Conservation (phyloP, 2,888 invertebrate species). For the Uropetala carovei region DNA sequence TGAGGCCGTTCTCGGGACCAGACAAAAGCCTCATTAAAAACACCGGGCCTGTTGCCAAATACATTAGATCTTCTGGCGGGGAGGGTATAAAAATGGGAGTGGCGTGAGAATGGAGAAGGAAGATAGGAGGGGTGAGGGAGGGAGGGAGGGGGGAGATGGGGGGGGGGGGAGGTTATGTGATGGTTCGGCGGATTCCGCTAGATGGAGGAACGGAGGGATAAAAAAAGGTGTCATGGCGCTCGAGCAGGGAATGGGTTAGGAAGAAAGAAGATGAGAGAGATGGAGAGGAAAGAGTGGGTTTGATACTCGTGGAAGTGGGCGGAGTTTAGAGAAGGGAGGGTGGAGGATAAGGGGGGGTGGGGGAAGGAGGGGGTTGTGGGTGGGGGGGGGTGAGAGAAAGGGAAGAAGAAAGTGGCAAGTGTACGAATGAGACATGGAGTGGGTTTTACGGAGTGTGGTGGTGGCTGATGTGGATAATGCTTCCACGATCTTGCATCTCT, state of each 20-base stretch:
- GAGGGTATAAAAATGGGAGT: no score
- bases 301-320: neutral
- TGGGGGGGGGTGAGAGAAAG: neutral
- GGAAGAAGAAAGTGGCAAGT: neutral
- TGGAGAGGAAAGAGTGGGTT: neutral
- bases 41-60: slow-evolving; percentile 63
- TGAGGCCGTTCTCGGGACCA: slow-evolving; percentile 33
- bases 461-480: slow-evolving; percentile 24
- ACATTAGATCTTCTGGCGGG: slow-evolving; percentile 33
- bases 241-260: neutral
- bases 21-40: slow-evolving; percentile 62
- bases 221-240: neutral
- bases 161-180: neutral
- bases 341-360: neutral
- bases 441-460: slow-evolving; percentile 11
- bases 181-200: slow-evolving; percentile 16
- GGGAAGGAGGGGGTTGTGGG: neutral
- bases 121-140: neutral
- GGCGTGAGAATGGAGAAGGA: neutral
- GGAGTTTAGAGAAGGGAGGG: neutral
- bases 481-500: neutral
- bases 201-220: neutral
- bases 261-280: neutral
- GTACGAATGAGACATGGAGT: slow-evolving; percentile 9
- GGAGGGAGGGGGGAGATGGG: neutral